Evolutionary conservation across 2,888 invertebrate species (phyloP).

Genomic region (Thecocarcelia acutangulata): DNA sequence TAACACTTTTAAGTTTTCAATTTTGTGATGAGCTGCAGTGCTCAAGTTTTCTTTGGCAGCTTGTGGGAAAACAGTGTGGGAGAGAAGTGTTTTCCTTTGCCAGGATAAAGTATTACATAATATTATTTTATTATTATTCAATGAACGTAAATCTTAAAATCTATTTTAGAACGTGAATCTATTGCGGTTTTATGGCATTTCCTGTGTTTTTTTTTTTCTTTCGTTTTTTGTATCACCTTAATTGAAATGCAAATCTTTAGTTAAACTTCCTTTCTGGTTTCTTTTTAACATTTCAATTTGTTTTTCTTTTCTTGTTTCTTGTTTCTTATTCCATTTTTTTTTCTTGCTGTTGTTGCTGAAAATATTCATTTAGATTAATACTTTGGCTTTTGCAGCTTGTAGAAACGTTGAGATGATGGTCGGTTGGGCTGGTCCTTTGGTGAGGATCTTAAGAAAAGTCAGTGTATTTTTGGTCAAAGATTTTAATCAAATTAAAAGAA

Average conservation of each 20-base stretch:
- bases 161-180: constrained; percentile 55
- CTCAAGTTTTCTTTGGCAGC: constrained; percentile 16
- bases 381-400: constrained; percentile 43
- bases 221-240: constrained; percentile 53
- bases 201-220: constrained; percentile 13
- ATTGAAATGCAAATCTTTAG: constrained; percentile 67
- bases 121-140: constrained; percentile 60
- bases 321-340: not conserved
- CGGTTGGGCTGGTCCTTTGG: not conserved
- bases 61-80: not conserved
- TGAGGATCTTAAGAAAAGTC: constrained; percentile 50
- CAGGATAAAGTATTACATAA: constrained; percentile 27
- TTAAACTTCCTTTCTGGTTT: constrained; percentile 39
- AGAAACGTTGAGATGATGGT: not conserved
- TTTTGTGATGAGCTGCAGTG: constrained; percentile 44
- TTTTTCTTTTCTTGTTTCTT: not conserved
- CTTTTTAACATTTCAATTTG: constrained; percentile 23
- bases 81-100: constrained; percentile 41
- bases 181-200: constrained; percentile 65
- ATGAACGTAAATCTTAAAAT: constrained; percentile 64
- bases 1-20: constrained; percentile 56
- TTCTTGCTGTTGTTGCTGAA: not conserved
- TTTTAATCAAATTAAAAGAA: constrained; percentile 65
- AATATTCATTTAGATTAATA: constrained; percentile 55
- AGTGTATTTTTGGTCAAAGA: constrained; percentile 54